These are phyloP conservation scores for Pristionchus japonicus DNA, from an alignment of 2,888 invertebrate species.

Conservation along the genomic window DNA sequence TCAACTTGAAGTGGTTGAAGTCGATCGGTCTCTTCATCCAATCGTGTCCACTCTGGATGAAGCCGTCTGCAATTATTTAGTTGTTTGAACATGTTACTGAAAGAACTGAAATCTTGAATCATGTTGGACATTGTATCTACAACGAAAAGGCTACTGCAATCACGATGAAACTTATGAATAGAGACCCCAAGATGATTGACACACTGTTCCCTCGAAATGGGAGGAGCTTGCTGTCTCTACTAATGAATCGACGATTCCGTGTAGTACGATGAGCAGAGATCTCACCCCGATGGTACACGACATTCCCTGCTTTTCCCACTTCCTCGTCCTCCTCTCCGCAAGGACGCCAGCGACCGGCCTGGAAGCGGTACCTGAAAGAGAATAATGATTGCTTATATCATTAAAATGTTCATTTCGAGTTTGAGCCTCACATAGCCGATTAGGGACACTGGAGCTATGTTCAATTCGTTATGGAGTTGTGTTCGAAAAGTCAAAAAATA, in stretches of 20 bases:
- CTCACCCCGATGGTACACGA: background rate
- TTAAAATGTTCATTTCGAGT: background rate
- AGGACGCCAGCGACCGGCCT: background rate
- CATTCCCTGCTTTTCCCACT: background rate
- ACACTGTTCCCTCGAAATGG: background rate
- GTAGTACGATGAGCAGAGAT: background rate
- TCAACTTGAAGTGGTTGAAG: constrained; percentile 38
- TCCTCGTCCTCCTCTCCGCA: background rate
- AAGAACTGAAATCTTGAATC: no score
- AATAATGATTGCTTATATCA: background rate
- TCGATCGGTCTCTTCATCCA: constrained; percentile 31
- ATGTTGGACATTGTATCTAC: no score
- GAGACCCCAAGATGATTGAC: no score
- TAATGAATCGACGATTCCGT: background rate
- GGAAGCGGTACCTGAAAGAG: background rate
- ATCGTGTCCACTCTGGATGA: background rate
- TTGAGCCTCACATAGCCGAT: background rate
- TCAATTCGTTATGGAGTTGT: no score
- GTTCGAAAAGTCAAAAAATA: no score
- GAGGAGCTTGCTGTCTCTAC: no score
- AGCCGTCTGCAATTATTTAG: background rate
- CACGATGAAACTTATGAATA: no score
- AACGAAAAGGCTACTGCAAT: no score
- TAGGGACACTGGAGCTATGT: no score
- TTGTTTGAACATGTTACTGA: no score